These are phyloP conservation scores for Aotus griseimembra DNA, from an alignment of 2,797 vertebrate genomes.

Conservation along the genomic window DNA sequence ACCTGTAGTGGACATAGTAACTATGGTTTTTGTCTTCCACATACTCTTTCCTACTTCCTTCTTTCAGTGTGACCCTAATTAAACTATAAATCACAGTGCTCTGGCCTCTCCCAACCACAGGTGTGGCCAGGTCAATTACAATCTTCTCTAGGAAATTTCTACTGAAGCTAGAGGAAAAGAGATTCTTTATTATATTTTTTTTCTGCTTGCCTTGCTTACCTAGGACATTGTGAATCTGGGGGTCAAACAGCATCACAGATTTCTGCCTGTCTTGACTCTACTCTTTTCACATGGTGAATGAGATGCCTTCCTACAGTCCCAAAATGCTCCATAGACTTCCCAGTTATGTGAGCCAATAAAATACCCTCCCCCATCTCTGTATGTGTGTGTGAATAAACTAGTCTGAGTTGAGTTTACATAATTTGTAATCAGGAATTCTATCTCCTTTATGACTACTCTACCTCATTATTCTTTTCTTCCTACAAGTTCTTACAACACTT, in stretches of 20 bases:
- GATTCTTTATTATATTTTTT: neutral
- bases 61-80: neutral
- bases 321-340: neutral
- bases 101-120: neutral
- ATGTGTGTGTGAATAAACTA: slow-evolving; percentile 2
- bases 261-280: neutral
- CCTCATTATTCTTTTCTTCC: slow-evolving; percentile 24
- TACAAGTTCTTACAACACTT: neutral
- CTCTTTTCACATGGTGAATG: neutral
- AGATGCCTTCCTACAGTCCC: neutral
- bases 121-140: neutral
- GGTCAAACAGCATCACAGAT: neutral
- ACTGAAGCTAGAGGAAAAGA: neutral
- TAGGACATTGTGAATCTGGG: neutral
- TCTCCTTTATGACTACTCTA: neutral
- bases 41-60: neutral
- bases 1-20: neutral
- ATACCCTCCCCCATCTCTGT: neutral
- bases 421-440: neutral
- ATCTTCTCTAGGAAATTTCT: neutral
- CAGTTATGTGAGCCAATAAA: neutral
- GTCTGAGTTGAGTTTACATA: slow-evolving; percentile 32
- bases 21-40: neutral
- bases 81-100: neutral
- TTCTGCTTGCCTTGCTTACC: slow-evolving; percentile 2